phyloP scores from a whole-genome alignment of 2,888 invertebrate genomes.

The Zootermopsis nevadensis region DNA sequence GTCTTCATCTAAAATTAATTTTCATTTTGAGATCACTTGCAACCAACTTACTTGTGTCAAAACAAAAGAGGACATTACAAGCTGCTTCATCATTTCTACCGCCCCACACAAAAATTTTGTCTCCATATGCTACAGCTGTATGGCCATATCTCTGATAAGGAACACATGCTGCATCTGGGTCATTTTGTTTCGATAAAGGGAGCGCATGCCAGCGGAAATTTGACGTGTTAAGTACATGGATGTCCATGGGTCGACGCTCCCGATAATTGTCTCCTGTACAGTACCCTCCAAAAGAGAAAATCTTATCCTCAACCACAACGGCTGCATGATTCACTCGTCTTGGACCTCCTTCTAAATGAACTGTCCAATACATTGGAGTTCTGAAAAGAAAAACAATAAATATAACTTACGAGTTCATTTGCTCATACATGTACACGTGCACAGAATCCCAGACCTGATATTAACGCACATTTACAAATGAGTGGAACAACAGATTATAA shows the following conservation, averaged over 20 bases:
- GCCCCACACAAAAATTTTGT: conserved; percentile 90
- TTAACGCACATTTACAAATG: background rate
- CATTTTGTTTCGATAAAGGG: conserved; percentile 63
- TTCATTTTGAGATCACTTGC: background rate
- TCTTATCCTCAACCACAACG: conserved; percentile 79
- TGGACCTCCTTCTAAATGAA: conserved; percentile 90
- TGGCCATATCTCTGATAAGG: conserved; percentile 93
- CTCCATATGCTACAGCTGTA: conserved; percentile 83
- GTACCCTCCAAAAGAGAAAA: conserved; percentile 93
- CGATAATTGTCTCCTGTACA: conserved; percentile 86
- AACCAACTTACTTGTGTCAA: conserved; percentile 72
- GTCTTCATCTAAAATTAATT: no score
- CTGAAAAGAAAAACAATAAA: background rate
- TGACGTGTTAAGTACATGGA: conserved; percentile 83
- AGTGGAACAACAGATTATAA: no score
- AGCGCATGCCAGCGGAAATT: conserved; percentile 64
- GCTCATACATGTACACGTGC: background rate
- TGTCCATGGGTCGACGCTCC: conserved; percentile 83
- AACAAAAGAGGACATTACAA: conserved; percentile 84
- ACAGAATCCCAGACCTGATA: background rate
- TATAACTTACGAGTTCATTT: background rate
- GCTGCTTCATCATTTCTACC: conserved; percentile 88
- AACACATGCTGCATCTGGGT: conserved; percentile 66
- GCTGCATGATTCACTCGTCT: conserved; percentile 93
- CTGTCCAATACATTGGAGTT: conserved; percentile 81